Evolutionary conservation across 2,888 invertebrate species (phyloP).

Genomic region (Corbicula japonica): DNA sequence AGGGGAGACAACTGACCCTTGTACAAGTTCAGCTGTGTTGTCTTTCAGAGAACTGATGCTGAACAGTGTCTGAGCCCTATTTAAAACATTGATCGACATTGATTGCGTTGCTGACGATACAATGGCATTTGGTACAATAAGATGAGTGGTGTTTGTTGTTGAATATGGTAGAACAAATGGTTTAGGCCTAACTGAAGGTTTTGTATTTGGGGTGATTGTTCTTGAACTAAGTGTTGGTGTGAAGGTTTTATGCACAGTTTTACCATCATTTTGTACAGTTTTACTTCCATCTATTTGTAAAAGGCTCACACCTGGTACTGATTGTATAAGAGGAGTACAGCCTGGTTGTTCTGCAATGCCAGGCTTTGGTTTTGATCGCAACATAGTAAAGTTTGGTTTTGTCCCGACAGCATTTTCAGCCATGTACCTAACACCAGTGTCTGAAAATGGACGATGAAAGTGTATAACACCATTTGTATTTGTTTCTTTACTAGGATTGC

Average conservation of each 20-base stretch:
- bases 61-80: slow-evolving; percentile 45
- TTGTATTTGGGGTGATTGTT: background rate
- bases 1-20: slow-evolving; percentile 21
- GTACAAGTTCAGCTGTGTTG: slow-evolving; percentile 11
- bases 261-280: too few relatives aligned
- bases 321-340: too few relatives aligned
- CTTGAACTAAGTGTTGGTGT: too few relatives aligned
- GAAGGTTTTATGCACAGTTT: too few relatives aligned
- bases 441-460: slow-evolving; percentile 4
- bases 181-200: slow-evolving; percentile 10
- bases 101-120: slow-evolving; percentile 13
- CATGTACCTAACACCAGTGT: background rate
- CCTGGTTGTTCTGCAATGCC: background rate
- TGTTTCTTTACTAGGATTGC: background rate
- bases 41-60: slow-evolving; percentile 46
- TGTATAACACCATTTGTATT: slow-evolving; percentile 4
- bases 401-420: background rate
- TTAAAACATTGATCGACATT: slow-evolving; percentile 33
- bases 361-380: slow-evolving; percentile 5
- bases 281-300: too few relatives aligned
- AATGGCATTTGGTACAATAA: background rate
- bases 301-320: too few relatives aligned
- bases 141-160: background rate
- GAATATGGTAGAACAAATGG: background rate
- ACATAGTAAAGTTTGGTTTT: slow-evolving; percentile 1